Conservation (phyloP, 2,888 invertebrate genomes). For the Eugnorisma glareosa region DNA sequence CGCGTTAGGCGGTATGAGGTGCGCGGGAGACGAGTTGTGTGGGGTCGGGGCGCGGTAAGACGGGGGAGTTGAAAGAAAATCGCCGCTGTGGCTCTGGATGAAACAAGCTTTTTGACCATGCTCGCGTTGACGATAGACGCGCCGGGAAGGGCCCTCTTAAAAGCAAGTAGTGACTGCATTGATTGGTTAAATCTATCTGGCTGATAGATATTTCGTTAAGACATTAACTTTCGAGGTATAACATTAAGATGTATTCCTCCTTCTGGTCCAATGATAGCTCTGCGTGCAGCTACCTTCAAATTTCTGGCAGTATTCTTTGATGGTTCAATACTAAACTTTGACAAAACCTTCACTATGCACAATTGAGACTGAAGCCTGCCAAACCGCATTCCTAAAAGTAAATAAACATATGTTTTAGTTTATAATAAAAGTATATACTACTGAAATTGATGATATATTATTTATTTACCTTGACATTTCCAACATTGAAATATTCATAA, state of each 20-base stretch:
- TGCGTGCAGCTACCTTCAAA: slow-evolving; percentile 42
- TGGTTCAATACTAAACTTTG: slow-evolving; percentile 71
- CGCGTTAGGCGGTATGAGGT: too few species aligned
- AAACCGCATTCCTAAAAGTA: slow-evolving; percentile 76
- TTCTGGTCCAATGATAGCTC: slow-evolving; percentile 53
- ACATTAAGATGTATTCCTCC: slow-evolving; percentile 61
- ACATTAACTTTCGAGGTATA: slow-evolving; percentile 33
- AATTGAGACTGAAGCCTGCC: slow-evolving; percentile 73
- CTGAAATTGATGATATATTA: neutral
- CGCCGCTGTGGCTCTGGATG: too few species aligned
- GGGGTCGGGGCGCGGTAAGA: too few species aligned
- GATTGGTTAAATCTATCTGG: neutral
- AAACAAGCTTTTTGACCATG: too few species aligned
- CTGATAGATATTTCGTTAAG: neutral
- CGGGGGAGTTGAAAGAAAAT: too few species aligned
- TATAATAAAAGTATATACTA: neutral
- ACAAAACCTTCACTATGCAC: slow-evolving; percentile 71
- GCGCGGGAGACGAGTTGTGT: too few species aligned
- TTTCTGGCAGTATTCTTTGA: slow-evolving; percentile 64
- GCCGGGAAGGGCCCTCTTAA: too few species aligned
- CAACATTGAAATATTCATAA: neutral
- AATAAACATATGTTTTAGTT: slow-evolving; percentile 1
- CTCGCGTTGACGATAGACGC: too few species aligned
- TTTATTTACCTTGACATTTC: neutral
- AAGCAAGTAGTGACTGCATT: neutral